A percentile compares a stretch with the other conserved stretches of the same genome.
phyloP scores from a whole-genome alignment of 2,888 invertebrate genomes.

The Melanchra persicariae region DNA sequence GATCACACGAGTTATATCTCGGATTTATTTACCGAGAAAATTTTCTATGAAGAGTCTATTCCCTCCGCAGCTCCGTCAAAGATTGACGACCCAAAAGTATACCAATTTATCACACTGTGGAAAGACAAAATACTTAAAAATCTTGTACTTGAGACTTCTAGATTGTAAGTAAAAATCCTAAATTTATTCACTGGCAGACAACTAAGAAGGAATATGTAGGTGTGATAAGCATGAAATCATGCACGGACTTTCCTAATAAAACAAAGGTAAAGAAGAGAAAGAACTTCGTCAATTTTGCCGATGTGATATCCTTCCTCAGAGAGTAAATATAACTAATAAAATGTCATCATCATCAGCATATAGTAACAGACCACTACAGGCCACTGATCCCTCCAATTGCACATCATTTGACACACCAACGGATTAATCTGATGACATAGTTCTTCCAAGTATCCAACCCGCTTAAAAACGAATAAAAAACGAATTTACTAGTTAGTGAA shows the following conservation, averaged over 20 bases:
- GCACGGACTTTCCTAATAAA: not conserved
- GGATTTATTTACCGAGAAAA: constrained; percentile 29
- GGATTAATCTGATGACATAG: constrained; percentile 33
- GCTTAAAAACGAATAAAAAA: constrained; percentile 20
- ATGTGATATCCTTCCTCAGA: not conserved
- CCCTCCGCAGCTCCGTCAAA: not conserved
- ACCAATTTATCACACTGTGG: constrained; percentile 3
- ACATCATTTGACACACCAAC: not conserved
- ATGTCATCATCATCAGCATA: not conserved
- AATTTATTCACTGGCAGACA: not conserved
- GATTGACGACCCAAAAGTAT: not conserved
- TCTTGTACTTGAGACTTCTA: not conserved
- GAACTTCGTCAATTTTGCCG: not conserved
- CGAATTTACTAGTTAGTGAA: constrained; percentile 23
- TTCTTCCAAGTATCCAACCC: constrained; percentile 22
- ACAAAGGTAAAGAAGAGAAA: not conserved
- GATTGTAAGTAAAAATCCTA: not conserved
- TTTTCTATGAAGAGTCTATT: constrained; percentile 23
- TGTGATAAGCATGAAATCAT: not conserved
- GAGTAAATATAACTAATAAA: not conserved
- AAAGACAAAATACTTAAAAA: not conserved
- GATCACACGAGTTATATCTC: constrained; percentile 30
- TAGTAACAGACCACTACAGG: not conserved
- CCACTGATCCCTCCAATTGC: not conserved
- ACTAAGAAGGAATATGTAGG: not conserved